Evolutionary conservation across 92 coral and sea anemone genomes (phyloP).

Genomic region (Siderastrea radians): DNA sequence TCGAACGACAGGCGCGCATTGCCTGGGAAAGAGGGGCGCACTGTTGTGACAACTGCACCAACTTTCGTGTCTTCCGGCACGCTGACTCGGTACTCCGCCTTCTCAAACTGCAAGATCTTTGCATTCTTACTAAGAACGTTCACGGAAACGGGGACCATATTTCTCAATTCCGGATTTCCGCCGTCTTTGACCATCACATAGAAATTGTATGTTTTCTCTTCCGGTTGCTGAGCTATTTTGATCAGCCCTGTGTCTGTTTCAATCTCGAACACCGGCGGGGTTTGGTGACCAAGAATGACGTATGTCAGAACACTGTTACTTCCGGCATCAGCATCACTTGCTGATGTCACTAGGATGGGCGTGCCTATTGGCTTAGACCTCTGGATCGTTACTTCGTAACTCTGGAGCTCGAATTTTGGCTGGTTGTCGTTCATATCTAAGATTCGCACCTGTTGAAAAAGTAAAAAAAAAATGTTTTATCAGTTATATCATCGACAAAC

Average conservation of each 20-base stretch:
- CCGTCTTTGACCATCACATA: conserved; percentile 90
- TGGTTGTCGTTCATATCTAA: conserved; percentile 97
- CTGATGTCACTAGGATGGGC: conserved; percentile 84
- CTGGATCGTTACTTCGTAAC: conserved; percentile 90
- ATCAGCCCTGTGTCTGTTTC: conserved; percentile 79
- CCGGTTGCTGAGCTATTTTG: conserved; percentile 79
- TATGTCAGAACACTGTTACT: conserved; percentile 88
- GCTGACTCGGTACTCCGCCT: conserved; percentile 72
- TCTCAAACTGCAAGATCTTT: conserved; percentile 80
- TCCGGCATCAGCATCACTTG: conserved; percentile 91
- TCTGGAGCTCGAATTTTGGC: conserved; percentile 86
- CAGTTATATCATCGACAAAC: not conserved
- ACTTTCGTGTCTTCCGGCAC: conserved; percentile 67
- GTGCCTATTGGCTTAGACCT: conserved; percentile 74
- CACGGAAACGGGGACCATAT: conserved; percentile 73
- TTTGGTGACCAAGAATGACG: conserved; percentile 93
- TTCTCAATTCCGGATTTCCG: conserved; percentile 82
- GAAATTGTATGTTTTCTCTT: conserved; percentile 86
- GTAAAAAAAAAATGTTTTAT: not conserved
- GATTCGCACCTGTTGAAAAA: conserved; percentile 71
- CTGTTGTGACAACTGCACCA: conserved; percentile 39
- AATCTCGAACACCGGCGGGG: conserved; percentile 93
- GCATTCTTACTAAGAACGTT: conserved; percentile 74
- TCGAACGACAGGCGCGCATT: conserved; percentile 63
- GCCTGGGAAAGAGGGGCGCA: conserved; percentile 78